phyloP scores from a whole-genome alignment of 1,140 invertebrate genomes.

The Diuraphis noxia region DNA sequence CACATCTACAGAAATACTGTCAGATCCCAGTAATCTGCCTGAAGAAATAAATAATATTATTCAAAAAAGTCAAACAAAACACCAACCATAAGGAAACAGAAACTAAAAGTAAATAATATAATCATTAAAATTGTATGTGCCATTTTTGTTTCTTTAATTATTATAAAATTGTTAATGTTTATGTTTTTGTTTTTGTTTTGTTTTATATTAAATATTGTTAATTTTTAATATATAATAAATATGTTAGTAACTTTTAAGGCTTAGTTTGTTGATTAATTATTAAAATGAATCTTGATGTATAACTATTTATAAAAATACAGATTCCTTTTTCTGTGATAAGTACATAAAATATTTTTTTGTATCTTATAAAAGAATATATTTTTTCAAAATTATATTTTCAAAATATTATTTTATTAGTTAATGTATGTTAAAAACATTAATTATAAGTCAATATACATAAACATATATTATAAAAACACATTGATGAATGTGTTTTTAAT shows the following conservation, averaged over 20 bases:
- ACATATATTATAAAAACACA: not conserved
- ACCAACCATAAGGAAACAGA: constrained; percentile 23
- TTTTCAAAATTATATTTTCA: not conserved
- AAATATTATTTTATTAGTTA: not conserved
- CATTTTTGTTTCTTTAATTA: constrained; percentile 24
- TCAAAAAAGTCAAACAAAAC: constrained; percentile 25
- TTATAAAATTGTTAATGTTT: constrained; percentile 35
- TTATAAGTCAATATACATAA: not conserved
- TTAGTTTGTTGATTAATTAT: constrained; percentile 33
- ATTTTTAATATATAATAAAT: constrained; percentile 25
- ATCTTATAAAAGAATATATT: constrained; percentile 8
- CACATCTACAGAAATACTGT: constrained; percentile 89
- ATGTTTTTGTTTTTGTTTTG: constrained; percentile 36
- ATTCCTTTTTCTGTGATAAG: constrained; percentile 26
- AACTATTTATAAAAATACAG: not conserved
- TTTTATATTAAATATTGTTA: constrained; percentile 3
- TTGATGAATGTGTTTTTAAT: not conserved
- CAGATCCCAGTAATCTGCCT: constrained; percentile 81
- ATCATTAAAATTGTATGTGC: constrained; percentile 10
- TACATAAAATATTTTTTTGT: constrained; percentile 7
- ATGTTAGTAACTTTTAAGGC: not conserved
- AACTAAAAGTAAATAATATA: constrained; percentile 30
- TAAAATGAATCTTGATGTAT: constrained; percentile 20
- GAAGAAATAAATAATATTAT: constrained; percentile 71
- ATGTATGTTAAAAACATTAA: not conserved